phyloP scores from a whole-genome alignment of 2,888 invertebrate genomes.

The Gandaritis pyraliata region DNA sequence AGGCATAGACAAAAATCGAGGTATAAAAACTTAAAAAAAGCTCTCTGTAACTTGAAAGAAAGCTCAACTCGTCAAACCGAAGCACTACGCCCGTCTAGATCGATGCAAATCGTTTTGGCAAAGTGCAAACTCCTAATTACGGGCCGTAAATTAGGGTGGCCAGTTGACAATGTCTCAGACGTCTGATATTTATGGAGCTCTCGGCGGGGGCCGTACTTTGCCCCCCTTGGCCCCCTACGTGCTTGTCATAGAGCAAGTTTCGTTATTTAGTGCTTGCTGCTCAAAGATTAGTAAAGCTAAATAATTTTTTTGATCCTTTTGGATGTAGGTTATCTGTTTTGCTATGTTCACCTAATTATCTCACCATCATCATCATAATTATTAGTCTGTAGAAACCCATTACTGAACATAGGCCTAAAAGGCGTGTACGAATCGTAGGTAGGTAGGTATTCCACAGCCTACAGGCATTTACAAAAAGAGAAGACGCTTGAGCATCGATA shows the following conservation, averaged over 20 bases:
- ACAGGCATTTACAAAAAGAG: no score
- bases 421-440: no score
- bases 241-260: slow-evolving; percentile 63
- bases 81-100: slow-evolving; percentile 53
- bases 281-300: slow-evolving; percentile 28
- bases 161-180: slow-evolving; percentile 83
- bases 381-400: no score
- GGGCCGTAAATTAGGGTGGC: slow-evolving; percentile 83
- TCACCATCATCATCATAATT: no score
- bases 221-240: slow-evolving; percentile 51
- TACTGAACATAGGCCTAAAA: no score
- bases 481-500: not conserved
- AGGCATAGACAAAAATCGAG: no score
- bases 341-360: no score
- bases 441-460: no score
- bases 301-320: not conserved
- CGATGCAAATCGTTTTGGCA: slow-evolving; percentile 84
- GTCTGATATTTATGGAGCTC: slow-evolving; percentile 79
- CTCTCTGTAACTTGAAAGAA: slow-evolving; percentile 3
- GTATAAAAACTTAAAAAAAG: no score
- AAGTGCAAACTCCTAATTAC: slow-evolving; percentile 84
- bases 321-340: not conserved
- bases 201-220: slow-evolving; percentile 62
- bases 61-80: slow-evolving; percentile 21
- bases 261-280: slow-evolving; percentile 34